A percentile compares a stretch with the other conserved stretches of the same genome.
Conservation (phyloP, 2,113 vertebrate species). For the Poicephalus meyeri region DNA sequence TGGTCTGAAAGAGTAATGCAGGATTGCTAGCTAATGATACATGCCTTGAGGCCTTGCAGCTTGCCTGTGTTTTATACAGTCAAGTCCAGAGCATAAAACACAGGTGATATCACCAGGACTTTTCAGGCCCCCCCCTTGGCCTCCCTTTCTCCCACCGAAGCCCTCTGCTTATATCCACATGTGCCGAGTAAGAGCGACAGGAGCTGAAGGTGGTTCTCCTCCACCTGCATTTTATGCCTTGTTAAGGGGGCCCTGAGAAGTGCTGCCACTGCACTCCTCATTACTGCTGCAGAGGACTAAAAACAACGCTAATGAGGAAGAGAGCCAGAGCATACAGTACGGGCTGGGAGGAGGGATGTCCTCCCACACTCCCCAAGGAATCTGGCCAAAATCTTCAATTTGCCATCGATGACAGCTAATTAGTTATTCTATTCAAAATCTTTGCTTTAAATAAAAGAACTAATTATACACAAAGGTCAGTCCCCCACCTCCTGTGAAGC, state of each 20-base stretch:
- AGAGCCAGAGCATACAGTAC: constrained; percentile 57
- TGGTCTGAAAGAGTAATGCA: constrained; percentile 71
- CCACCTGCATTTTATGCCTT: constrained; percentile 86
- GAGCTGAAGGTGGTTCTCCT: constrained; percentile 73
- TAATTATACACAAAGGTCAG: constrained; percentile 92
- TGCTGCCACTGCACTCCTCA: constrained; percentile 78
- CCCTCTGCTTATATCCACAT: constrained; percentile 34
- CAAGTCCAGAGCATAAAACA: background rate
- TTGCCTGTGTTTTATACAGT: constrained; percentile 42
- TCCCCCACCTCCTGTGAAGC: constrained; percentile 83
- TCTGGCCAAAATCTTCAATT: constrained; percentile 88
- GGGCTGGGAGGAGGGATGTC: constrained; percentile 70
- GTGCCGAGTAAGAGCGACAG: constrained; percentile 73
- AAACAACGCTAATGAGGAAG: constrained; percentile 90
- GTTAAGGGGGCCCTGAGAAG: constrained; percentile 83
- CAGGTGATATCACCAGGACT: constrained; percentile 25
- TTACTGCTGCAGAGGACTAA: constrained; percentile 82
- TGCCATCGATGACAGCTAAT: constrained; percentile 94
- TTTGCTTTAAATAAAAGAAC: constrained; percentile 94
- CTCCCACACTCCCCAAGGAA: constrained; percentile 79
- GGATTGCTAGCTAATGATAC: constrained; percentile 64
- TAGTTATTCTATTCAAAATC: constrained; percentile 92
- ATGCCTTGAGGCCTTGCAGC: constrained; percentile 48
- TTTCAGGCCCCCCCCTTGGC: background rate
- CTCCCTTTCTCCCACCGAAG: background rate